phyloP scores from a whole-genome alignment of 1,140 invertebrate species.

The Drosophila tani region DNA sequence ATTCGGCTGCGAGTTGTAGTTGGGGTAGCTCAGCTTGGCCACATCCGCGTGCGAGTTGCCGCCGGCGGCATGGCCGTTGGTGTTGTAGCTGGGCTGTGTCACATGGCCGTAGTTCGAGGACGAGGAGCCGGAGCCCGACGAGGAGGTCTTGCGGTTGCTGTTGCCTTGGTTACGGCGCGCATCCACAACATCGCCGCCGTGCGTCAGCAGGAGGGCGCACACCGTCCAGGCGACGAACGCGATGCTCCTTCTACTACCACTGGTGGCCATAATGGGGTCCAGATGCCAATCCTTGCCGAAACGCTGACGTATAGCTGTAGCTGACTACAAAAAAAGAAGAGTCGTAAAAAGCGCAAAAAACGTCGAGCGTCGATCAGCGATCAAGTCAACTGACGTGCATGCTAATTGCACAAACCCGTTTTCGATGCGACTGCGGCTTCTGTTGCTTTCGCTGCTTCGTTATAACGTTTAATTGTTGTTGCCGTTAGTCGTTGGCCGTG shows the following conservation, averaged over 20 bases:
- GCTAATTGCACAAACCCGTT: conserved; percentile 74
- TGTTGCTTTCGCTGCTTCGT: conserved; percentile 10
- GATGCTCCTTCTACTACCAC: conserved; percentile 39
- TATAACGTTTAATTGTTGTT: conserved; percentile 10
- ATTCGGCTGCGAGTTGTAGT: conserved; percentile 80
- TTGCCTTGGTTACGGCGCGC: conserved; percentile 67
- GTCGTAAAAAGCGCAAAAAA: background rate
- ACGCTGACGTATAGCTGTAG: background rate
- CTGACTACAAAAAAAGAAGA: background rate
- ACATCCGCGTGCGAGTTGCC: conserved; percentile 75
- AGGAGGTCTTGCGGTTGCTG: conserved; percentile 63
- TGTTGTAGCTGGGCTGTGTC: conserved; percentile 69
- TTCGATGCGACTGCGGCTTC: conserved; percentile 18
- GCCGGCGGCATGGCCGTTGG: conserved; percentile 45
- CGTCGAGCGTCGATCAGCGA: conserved; percentile 21
- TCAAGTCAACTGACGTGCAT: conserved; percentile 47
- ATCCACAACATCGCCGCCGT: conserved; percentile 61
- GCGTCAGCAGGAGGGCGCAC: conserved; percentile 61
- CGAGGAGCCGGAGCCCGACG: conserved; percentile 72
- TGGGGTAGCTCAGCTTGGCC: conserved; percentile 79
- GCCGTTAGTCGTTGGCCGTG: conserved; percentile 7
- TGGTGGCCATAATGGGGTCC: conserved; percentile 20
- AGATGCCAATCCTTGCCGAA: conserved; percentile 32
- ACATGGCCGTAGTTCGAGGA: conserved; percentile 79
- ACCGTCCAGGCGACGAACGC: conserved; percentile 49